phyloP scores from a whole-genome alignment of 2,888 invertebrate genomes.

The Tigriopus californicus region DNA sequence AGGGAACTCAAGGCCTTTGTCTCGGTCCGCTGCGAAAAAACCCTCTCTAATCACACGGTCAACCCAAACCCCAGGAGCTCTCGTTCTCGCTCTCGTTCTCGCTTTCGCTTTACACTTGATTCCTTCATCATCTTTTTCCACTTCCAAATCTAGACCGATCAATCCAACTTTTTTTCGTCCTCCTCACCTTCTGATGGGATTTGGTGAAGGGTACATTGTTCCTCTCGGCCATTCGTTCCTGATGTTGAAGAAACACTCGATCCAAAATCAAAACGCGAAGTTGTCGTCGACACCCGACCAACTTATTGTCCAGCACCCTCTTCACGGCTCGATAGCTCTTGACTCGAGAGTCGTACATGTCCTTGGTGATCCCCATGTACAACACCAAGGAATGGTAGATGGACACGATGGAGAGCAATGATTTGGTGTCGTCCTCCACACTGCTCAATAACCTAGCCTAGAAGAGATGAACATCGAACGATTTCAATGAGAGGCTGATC shows the following conservation, averaged over 20 bases:
- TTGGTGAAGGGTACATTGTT: slow-evolving; percentile 17
- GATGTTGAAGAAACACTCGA: slow-evolving; percentile 44
- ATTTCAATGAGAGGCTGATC: no score
- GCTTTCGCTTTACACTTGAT: no score
- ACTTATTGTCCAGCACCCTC: slow-evolving; percentile 40
- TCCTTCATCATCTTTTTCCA: neutral
- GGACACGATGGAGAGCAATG: slow-evolving; percentile 30
- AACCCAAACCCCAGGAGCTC: no score
- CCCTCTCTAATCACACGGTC: no score
- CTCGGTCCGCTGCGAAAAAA: no score
- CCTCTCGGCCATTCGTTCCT: slow-evolving; percentile 29
- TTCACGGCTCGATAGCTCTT: slow-evolving; percentile 25
- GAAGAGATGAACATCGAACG: no score
- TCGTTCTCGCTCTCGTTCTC: no score
- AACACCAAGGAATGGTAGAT: slow-evolving; percentile 9
- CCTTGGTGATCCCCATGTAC: slow-evolving; percentile 12
- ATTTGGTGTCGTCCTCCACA: slow-evolving; percentile 50
- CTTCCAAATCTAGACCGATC: no score
- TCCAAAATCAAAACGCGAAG: slow-evolving; percentile 44
- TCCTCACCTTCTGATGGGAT: slow-evolving; percentile 21
- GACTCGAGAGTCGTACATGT: slow-evolving; percentile 1
- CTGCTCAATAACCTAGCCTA: no score
- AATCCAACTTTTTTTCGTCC: no score
- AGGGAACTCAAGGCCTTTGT: no score
- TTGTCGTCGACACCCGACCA: slow-evolving; percentile 41